Evolutionary conservation across 2,797 vertebrate genomes (phyloP), one percentile per base, ranked within the genome.

Genomic region (Artibeus jamaicensis): DNA sequence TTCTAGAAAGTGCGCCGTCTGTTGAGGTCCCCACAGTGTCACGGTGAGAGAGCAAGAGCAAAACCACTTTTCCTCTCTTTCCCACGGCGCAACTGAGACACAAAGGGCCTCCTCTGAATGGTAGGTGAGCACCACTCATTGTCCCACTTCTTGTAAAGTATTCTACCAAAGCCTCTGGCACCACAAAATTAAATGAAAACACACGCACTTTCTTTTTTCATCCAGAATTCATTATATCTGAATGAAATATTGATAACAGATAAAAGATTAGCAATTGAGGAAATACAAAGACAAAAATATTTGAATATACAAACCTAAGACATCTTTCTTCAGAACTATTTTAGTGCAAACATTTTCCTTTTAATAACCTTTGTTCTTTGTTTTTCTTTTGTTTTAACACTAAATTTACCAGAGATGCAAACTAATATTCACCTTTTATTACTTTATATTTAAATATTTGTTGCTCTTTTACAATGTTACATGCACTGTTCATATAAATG

Each of bases 331-430:
- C 93, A 59, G 6, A 76, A 71, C 92, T 97, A 97, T 97, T 97
- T 98, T 98, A 96, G 76, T 98, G 98, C 98, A 98, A 98, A 98
- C 98, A 67, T 89, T 94, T 0, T 97, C 83, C 97, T 98, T 98
- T 97, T 94, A 62, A 50, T 71, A 79, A 93, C 85, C 97, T 98
- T 84, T 53, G 3, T 97, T 96, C 97, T 95, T 96, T 94, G 94
- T 95, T 97, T 97, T 95, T 93, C 90, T 97, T 85, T 92, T 82
- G 42, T 97, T 95, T 96, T 97, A 97, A 96, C 93, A 53, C 85
- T 98, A 92, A 77, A 21, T 87, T 76, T 0, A 92, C 81, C 94
- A 88, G 92, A 97, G 93, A 65, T 95, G 84, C 94, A 68, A 93
- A 96, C 97, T 98, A 98, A 98, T 79, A 76, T 34, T 95, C 76